phyloP scores from a whole-genome alignment of 2,888 invertebrate genomes.

The Ichneumoninae sp. region DNA sequence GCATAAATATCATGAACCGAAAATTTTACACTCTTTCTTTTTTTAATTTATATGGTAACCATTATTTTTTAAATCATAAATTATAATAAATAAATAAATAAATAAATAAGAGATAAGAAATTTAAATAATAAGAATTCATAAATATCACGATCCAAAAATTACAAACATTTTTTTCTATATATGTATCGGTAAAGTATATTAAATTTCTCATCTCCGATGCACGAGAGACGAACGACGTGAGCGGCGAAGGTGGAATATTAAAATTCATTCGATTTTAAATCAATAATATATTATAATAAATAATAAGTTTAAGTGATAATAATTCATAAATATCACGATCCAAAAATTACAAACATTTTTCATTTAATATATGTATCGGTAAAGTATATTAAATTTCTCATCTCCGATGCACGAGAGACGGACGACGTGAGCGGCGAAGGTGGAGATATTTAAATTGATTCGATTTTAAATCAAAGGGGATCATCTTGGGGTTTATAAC shows the following conservation, averaged over 20 bases:
- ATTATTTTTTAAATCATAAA: too few relatives aligned
- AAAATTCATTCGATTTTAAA: slow-evolving; percentile 59
- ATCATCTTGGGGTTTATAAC: slow-evolving; percentile 17
- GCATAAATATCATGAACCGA: too few relatives aligned
- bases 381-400: neutral
- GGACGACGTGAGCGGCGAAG: slow-evolving; percentile 10
- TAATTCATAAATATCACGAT: neutral
- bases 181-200: neutral
- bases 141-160: neutral
- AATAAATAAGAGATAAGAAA: too few relatives aligned
- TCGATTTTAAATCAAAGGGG: slow-evolving; percentile 52
- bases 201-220: neutral
- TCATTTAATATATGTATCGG: too few relatives aligned
- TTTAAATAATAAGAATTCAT: too few relatives aligned
- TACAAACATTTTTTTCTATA: too few relatives aligned
- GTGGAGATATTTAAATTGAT: slow-evolving; percentile 55
- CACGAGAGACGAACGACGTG: neutral
- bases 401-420: neutral
- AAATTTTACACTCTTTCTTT: too few relatives aligned
- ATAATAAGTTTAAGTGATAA: too few relatives aligned
- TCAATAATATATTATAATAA: neutral
- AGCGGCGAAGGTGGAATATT: slow-evolving; percentile 39
- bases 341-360: too few relatives aligned
- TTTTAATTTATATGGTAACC: too few relatives aligned
- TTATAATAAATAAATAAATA: too few relatives aligned